These are phyloP conservation scores for Cetoscarus ocellatus DNA, from an alignment of 2,797 vertebrate species.

Conservation along the genomic window DNA sequence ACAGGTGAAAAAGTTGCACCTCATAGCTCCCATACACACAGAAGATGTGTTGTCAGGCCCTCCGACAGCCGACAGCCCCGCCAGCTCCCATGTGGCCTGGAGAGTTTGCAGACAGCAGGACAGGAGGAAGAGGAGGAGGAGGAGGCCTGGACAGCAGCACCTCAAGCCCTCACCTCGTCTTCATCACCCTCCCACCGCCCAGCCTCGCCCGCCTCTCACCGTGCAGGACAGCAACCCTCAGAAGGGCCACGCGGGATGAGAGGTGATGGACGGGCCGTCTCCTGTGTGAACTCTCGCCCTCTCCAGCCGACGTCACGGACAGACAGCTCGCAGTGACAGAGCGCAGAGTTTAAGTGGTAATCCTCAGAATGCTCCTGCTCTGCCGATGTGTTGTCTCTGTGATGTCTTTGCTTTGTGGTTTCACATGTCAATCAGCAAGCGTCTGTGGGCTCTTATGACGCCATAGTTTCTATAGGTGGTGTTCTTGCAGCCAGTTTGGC, in stretches of 20 bases:
- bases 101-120: conserved; percentile 78
- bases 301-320: conserved; percentile 44
- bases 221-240: conserved; percentile 76
- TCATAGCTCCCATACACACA: conserved; percentile 44
- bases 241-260: conserved; percentile 68
- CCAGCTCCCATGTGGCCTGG: conserved; percentile 73
- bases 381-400: neutral
- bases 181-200: conserved; percentile 10
- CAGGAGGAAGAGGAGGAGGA: conserved; percentile 32
- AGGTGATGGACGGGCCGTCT: conserved; percentile 76
- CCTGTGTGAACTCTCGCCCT: conserved; percentile 62
- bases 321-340: conserved; percentile 59
- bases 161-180: conserved; percentile 49
- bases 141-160: conserved; percentile 64
- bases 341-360: conserved; percentile 27
- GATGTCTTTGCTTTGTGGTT: conserved; percentile 39
- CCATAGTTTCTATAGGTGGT: conserved; percentile 10
- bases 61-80: conserved; percentile 71
- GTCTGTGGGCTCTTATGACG: neutral
- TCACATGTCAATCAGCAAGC: conserved; percentile 12
- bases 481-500: conserved; percentile 10
- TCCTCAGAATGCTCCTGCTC: conserved; percentile 32
- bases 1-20: conserved; percentile 57
- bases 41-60: conserved; percentile 73
- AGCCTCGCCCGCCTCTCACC: conserved; percentile 59